phyloP scores from a whole-genome alignment of 2,113 vertebrate species.

The Seriola dumerili region DNA sequence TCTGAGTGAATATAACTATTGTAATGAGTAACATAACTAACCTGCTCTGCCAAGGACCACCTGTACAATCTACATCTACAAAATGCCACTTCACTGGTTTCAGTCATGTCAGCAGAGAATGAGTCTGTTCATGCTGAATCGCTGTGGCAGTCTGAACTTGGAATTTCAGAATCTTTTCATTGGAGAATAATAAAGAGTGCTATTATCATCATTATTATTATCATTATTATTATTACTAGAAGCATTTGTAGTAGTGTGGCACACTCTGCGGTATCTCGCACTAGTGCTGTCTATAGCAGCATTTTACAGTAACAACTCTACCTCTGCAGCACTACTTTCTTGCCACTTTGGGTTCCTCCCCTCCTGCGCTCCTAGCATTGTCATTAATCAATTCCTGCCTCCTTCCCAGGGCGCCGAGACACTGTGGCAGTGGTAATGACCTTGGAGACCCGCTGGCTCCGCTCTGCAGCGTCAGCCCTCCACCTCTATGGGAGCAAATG shows the following conservation, averaged over 20 bases:
- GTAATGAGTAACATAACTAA: background rate
- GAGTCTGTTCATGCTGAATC: background rate
- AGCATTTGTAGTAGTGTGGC: conserved; percentile 1
- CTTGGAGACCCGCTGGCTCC: conserved; percentile 70
- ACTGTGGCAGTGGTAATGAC: conserved; percentile 77
- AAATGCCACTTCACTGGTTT: too few species aligned
- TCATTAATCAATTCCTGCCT: conserved; percentile 80
- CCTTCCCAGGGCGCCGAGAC: conserved; percentile 65
- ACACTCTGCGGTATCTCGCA: conserved; percentile 42
- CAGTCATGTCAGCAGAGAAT: background rate
- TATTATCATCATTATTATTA: background rate
- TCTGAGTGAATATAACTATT: background rate
- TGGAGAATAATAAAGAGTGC: background rate
- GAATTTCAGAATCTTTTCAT: background rate
- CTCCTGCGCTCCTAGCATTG: conserved; percentile 48
- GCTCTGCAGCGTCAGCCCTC: conserved; percentile 71
- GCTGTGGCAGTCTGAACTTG: background rate
- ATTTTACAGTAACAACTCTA: conserved; percentile 29
- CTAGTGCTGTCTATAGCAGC: conserved; percentile 40
- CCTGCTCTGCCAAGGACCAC: too few species aligned
- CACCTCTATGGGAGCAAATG: conserved; percentile 59
- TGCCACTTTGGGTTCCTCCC: conserved; percentile 39
- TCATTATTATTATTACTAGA: background rate
- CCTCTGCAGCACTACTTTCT: conserved; percentile 54
- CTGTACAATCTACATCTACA: background rate